Evolutionary conservation across 2,888 invertebrate genomes (phyloP).

Genomic region (Acleris sparsana): DNA sequence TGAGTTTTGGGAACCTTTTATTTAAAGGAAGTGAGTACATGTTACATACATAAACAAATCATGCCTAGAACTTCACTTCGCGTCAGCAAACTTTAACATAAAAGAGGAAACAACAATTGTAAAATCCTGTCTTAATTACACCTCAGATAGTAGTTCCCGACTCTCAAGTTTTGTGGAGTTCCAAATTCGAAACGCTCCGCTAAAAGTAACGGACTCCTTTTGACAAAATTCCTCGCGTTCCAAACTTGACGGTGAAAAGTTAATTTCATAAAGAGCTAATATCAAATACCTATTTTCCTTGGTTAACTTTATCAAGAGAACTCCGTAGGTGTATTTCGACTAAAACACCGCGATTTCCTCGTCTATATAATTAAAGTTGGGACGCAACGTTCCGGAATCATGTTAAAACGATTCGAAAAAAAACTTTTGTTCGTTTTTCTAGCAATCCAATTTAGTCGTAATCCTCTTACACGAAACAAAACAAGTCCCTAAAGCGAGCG

Average conservation of each 20-base stretch:
- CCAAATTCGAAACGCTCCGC: conserved; percentile 9
- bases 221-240: conserved; percentile 24
- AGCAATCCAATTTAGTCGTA: conserved; percentile 27
- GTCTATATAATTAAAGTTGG: conserved; percentile 23
- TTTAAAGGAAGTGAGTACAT: too few relatives aligned
- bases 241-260: conserved; percentile 16
- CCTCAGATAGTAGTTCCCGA: neutral
- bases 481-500: conserved; percentile 6
- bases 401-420: conserved; percentile 16
- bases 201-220: conserved; percentile 23
- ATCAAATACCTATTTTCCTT: conserved; percentile 15
- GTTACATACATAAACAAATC: too few relatives aligned
- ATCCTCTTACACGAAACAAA: conserved; percentile 37
- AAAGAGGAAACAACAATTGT: too few relatives aligned
- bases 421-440: conserved; percentile 22
- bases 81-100: too few relatives aligned
- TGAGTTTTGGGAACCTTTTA: conserved; percentile 4
- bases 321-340: conserved; percentile 9
- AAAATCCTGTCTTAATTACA: too few relatives aligned
- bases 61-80: too few relatives aligned
- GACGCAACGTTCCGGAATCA: conserved; percentile 9
- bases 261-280: conserved; percentile 24
- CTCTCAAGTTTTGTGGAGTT: conserved; percentile 9
- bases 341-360: conserved; percentile 12
- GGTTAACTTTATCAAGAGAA: conserved; percentile 21